phyloP scores from a whole-genome alignment of 2,888 invertebrate genomes.

The Sisyra nigra region DNA sequence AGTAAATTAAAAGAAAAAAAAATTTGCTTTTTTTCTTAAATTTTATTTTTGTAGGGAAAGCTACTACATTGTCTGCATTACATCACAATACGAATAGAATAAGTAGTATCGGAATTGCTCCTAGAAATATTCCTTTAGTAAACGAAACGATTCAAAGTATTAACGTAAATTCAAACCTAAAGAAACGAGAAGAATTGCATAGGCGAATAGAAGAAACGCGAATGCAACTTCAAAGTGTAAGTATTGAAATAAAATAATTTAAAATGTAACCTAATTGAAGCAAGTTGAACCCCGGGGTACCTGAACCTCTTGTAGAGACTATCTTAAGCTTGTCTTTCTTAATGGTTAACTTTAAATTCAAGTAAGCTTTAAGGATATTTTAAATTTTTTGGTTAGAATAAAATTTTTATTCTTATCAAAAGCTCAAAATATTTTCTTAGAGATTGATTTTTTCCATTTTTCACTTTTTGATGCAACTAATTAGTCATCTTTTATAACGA shows the following conservation, averaged over 20 bases:
- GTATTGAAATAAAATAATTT: constrained; percentile 27
- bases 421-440: too few relatives aligned
- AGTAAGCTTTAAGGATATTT: too few relatives aligned
- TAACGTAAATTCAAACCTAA: constrained; percentile 44
- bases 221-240: constrained; percentile 72
- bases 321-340: too few relatives aligned
- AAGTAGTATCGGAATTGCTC: constrained; percentile 21
- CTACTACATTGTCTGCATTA: constrained; percentile 45
- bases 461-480: too few relatives aligned
- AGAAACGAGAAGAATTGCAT: constrained; percentile 61
- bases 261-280: too few relatives aligned
- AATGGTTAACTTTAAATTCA: too few relatives aligned
- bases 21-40: background rate
- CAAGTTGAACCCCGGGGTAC: too few relatives aligned
- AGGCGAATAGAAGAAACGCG: constrained; percentile 72
- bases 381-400: too few relatives aligned
- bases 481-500: too few relatives aligned
- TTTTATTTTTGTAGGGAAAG: constrained; percentile 26
- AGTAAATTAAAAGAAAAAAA: constrained; percentile 12
- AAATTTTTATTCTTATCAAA: too few relatives aligned
- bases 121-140: constrained; percentile 33
- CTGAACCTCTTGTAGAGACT: too few relatives aligned
- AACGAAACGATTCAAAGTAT: constrained; percentile 36
- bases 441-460: too few relatives aligned
- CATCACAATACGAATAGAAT: constrained; percentile 22